phyloP scores from a whole-genome alignment of 2,888 invertebrate genomes.

The Geophilus truncorum region DNA sequence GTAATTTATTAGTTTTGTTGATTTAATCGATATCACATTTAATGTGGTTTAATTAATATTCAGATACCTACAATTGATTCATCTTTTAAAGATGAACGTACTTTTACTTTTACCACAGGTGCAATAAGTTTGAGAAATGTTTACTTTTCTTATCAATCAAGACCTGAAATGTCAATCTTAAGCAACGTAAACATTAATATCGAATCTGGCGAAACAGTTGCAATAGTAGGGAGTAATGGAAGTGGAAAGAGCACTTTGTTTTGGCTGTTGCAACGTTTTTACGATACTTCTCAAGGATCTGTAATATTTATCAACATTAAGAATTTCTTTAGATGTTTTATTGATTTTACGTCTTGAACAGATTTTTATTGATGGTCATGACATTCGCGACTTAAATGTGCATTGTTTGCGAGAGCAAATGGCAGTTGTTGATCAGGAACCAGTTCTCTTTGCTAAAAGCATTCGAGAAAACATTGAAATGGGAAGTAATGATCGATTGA shows the following conservation, averaged over 20 bases:
- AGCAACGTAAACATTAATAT: constrained; percentile 40
- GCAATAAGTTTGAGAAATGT: not conserved
- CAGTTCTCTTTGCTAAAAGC: constrained; percentile 78
- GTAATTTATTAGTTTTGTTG: no score
- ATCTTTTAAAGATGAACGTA: no score
- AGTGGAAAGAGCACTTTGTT: constrained; percentile 47
- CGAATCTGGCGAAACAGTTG: constrained; percentile 40
- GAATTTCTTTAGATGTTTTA: not conserved
- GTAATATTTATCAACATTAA: constrained; percentile 41
- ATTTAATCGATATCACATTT: no score
- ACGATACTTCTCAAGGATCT: constrained; percentile 58
- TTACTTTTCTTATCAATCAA: constrained; percentile 61
- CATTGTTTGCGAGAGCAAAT: constrained; percentile 66
- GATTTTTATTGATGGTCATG: constrained; percentile 55
- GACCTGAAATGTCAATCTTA: constrained; percentile 61
- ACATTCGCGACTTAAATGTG: constrained; percentile 64
- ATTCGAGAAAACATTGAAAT: constrained; percentile 89
- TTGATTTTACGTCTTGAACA: not conserved
- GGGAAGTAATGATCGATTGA: constrained; percentile 69
- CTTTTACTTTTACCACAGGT: no score
- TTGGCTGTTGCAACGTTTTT: constrained; percentile 59
- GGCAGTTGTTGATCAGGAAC: constrained; percentile 90
- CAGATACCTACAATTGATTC: no score
- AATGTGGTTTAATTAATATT: no score
- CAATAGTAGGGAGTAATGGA: constrained; percentile 45